Base-by-base conservation (phyloP, 2,888 invertebrate genomes). In the Taphrorychus bicolor region DNA sequence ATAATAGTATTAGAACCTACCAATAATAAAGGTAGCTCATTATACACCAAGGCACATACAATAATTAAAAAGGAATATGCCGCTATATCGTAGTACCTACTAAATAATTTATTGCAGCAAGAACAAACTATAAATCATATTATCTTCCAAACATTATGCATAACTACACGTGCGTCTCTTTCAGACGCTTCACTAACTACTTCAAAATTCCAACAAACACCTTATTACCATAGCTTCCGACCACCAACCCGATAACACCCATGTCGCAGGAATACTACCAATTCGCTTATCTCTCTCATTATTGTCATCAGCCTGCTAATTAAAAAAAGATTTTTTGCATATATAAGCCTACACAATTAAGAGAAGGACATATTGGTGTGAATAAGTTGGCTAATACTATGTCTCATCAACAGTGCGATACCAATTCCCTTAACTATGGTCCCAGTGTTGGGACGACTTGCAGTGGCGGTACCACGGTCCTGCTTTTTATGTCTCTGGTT, bases 401-500 rank as follows among this genome's bases (percentile, higher is more conserved):
- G 59, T 51, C 17, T 59, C 18, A 5, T 19, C 32, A 22, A 19
- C 59, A 49, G 49, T 59, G 59, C 21, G 32, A 51, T 32, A 16
- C 24, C 40, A 49, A 24, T 14, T 51, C 48, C 17, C 23, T 17
- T 4, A 40, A 7, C 22, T 51, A 51, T 54, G 78, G 89, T 74
- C 88, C 89, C 0, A 83, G 86, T 1, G 83, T 89, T 77, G 83
- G 83, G 0, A 81, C 83, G 5, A 75, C 83, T 0, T 89, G 89
- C 71, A 78, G 84, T 5, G 84, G 85, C 0, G 51, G 58, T n/a
- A 83, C 85, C n/a, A 84, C 86, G 73, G 86, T 86, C 72, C 74
- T 88, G 14, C 74, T 87, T 4, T 74, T 87, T 5, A 89, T 89
- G 89, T 84, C 84, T 5, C 79, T 89, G 2, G 75, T 89, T 75